Percentiles rank a stretch among this genome's conserved stretches.
Conservation (phyloP, 35 echinoderm and acorn worm species). For the Hemicentrotus pulcherrimus region DNA sequence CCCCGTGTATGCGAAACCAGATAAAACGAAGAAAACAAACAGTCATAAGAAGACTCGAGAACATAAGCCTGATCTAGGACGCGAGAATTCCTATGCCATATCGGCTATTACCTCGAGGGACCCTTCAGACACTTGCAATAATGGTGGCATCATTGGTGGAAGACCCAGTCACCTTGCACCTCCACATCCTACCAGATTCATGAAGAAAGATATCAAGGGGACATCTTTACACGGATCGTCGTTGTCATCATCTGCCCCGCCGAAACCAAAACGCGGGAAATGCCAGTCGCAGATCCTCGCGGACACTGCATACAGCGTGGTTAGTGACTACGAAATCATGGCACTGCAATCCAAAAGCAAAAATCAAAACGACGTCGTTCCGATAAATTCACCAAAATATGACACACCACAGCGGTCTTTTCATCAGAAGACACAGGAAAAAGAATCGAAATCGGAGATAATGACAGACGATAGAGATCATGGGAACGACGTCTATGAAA, state of each 20-base stretch:
- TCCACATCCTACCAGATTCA: background rate
- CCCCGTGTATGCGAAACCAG: background rate
- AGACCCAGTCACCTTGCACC: background rate
- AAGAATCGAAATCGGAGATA: background rate
- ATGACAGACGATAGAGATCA: background rate
- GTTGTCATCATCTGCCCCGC: background rate
- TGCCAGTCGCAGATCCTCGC: slow-evolving; percentile 7
- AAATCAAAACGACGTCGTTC: background rate
- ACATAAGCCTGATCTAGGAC: background rate
- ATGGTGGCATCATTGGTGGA: background rate
- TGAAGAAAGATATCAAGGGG: background rate
- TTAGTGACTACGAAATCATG: slow-evolving; percentile 50
- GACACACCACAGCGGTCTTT: background rate
- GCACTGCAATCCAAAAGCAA: background rate
- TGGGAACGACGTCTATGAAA: background rate
- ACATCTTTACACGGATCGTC: background rate
- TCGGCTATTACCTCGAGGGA: background rate
- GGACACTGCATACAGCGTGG: background rate
- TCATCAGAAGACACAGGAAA: background rate
- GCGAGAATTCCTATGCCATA: background rate
- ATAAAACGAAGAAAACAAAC: background rate
- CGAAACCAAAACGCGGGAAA: slow-evolving; percentile 21
- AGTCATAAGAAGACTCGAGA: background rate
- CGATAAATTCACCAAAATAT: background rate
- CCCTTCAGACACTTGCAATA: background rate